A percentile compares a stretch with the other conserved stretches of the same genome.
phyloP scores from a whole-genome alignment of 1,140 invertebrate genomes.

The Akabosia matsudoensis region DNA sequence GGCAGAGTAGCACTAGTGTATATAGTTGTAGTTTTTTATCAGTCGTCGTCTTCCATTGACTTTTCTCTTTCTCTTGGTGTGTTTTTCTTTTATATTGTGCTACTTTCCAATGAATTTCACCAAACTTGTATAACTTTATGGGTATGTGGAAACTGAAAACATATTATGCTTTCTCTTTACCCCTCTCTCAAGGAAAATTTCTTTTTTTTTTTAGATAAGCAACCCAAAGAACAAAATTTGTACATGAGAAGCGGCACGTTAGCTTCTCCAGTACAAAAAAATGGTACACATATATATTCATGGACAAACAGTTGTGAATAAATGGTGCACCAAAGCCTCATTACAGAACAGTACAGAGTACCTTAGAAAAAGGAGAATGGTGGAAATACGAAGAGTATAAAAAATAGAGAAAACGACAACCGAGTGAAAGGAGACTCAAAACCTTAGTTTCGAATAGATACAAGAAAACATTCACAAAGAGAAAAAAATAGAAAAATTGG shows the following conservation, averaged over 20 bases:
- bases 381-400: slow-evolving; percentile 5
- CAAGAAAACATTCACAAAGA: no score
- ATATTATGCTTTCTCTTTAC: slow-evolving; percentile 57
- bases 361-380: slow-evolving; percentile 53
- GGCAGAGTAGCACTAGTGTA: no score
- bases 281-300: slow-evolving; percentile 39
- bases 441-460: no score
- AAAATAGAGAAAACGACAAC: slow-evolving; percentile 29
- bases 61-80: slow-evolving; percentile 46
- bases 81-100: slow-evolving; percentile 46
- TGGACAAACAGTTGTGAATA: slow-evolving; percentile 26
- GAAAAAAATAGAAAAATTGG: no score
- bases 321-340: slow-evolving; percentile 40
- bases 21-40: no score
- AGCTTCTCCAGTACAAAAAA: neutral
- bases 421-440: slow-evolving; percentile 29
- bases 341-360: slow-evolving; percentile 38
- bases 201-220: no score
- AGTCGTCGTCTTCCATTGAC: slow-evolving; percentile 45
- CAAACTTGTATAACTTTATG: slow-evolving; percentile 5
- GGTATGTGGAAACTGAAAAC: slow-evolving; percentile 52
- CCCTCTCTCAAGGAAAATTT: no score
- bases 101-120: slow-evolving; percentile 36
- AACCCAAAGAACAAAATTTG: no score
- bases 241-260: neutral